Evolutionary conservation across 2,888 invertebrate genomes (phyloP), one percentile per base, ranked within the genome.

Genomic region (Trissolcus japonicus): DNA sequence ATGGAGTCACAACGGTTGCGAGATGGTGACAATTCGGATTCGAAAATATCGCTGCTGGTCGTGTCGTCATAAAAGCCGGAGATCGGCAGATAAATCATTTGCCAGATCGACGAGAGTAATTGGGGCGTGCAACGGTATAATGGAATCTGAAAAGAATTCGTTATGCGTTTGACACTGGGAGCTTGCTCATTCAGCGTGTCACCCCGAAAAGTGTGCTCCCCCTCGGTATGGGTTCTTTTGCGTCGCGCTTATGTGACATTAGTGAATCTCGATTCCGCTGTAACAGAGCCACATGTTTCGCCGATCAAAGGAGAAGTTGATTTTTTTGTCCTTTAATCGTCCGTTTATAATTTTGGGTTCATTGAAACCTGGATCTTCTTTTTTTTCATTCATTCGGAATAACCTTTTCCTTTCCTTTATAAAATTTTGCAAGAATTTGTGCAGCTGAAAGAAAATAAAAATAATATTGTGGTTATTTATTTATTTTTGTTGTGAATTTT

Each of bases 141-240:
- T 80, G 81, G 81, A 83, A 83, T 83, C 80, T 80, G 80, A 83
- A 83, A 82, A 82, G 83, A 83, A 85, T 84, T 83, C 80, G 79
- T 83, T 83, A 77, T 77, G 66, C 69, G 65, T 62, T 67, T 63
- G 76, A 76, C 73, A 69, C 72, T 60, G 60, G 62, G 61, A 35
- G 63, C 67, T 77, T 50, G 76, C 73, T 71, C 63, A 71, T 76
- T 80, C 75, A 68, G 63, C 48, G 48, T 35, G 35, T 35, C 35
- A 11, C 29, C 46, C 61, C 54, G 43, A 43, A 55, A 71, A 62
- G 50, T 75, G 74, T 62, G 41, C 61, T 40, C 41, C 63, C 63
- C 17, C 57, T 19, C 41, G n/a, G 40, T 16, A 13, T 25, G 62
- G 19, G 21, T 50, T 51, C 59, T 40, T 54, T 48, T 50, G 16